These are phyloP conservation scores for Acanthisitta chloris DNA, from an alignment of 2,113 vertebrate genomes.

Conservation along the genomic window DNA sequence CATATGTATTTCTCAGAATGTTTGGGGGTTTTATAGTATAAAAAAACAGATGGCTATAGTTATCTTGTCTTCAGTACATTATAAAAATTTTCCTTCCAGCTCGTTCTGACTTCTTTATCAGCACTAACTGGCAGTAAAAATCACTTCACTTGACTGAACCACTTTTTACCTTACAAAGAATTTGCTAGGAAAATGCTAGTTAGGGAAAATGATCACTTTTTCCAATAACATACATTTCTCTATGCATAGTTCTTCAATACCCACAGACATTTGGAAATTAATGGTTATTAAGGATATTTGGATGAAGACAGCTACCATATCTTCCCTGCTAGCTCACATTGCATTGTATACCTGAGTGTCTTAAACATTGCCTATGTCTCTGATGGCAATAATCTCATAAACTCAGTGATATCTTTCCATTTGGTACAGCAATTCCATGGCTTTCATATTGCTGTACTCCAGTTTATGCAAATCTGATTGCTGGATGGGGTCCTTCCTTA, in stretches of 20 bases:
- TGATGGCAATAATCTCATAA: neutral
- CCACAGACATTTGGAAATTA: neutral
- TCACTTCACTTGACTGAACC: neutral
- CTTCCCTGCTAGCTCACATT: neutral
- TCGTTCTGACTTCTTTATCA: neutral
- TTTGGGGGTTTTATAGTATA: neutral
- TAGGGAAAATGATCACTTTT: neutral
- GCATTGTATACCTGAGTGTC: neutral
- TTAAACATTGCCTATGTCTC: neutral
- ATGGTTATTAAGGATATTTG: neutral
- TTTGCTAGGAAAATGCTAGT: neutral
- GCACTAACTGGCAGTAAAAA: neutral
- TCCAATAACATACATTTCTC: neutral
- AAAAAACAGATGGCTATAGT: neutral
- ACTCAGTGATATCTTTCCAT: neutral
- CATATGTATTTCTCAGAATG: neutral
- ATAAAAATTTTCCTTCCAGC: neutral
- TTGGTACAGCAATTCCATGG: neutral
- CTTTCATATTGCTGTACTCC: neutral
- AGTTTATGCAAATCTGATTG: neutral
- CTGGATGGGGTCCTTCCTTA: neutral
- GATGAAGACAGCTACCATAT: neutral
- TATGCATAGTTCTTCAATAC: neutral
- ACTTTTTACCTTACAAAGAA: neutral
- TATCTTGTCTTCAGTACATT: neutral